phyloP scores from a whole-genome alignment of 2,888 invertebrate species.

The Latrodectus elegans region DNA sequence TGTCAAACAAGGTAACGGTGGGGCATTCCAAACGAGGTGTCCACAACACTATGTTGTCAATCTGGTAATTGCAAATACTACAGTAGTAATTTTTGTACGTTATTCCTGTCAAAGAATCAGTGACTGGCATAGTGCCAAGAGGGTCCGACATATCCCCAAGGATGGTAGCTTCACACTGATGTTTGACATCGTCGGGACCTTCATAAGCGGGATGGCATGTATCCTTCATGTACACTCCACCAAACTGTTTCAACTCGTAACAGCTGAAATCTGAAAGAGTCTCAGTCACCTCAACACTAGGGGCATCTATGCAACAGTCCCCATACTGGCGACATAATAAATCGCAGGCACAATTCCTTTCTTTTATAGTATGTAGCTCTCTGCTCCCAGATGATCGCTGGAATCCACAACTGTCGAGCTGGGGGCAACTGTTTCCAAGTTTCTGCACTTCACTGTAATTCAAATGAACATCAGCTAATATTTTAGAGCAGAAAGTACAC shows the following conservation, averaged over 20 bases:
- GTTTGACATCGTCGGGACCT: constrained; percentile 72
- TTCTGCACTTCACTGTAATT: constrained; percentile 47
- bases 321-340: constrained; percentile 75
- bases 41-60: constrained; percentile 74
- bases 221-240: constrained; percentile 76
- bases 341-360: constrained; percentile 76
- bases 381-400: constrained; percentile 16
- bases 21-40: constrained; percentile 74
- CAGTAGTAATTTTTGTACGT: constrained; percentile 75
- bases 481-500: too few species aligned
- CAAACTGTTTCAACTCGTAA: constrained; percentile 74
- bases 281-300: constrained; percentile 63
- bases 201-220: constrained; percentile 75
- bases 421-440: constrained; percentile 53
- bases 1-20: constrained; percentile 25
- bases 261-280: constrained; percentile 71
- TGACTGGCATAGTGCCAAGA: constrained; percentile 74
- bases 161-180: constrained; percentile 69
- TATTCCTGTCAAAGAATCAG: constrained; percentile 73
- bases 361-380: constrained; percentile 26
- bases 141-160: constrained; percentile 72
- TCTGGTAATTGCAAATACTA: constrained; percentile 76
- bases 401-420: constrained; percentile 48
- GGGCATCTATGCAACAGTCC: constrained; percentile 77
- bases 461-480: neutral